These are phyloP conservation scores for Caenorhabditis afra DNA, from an alignment of 2,888 invertebrate species.

Conservation along the genomic window DNA sequence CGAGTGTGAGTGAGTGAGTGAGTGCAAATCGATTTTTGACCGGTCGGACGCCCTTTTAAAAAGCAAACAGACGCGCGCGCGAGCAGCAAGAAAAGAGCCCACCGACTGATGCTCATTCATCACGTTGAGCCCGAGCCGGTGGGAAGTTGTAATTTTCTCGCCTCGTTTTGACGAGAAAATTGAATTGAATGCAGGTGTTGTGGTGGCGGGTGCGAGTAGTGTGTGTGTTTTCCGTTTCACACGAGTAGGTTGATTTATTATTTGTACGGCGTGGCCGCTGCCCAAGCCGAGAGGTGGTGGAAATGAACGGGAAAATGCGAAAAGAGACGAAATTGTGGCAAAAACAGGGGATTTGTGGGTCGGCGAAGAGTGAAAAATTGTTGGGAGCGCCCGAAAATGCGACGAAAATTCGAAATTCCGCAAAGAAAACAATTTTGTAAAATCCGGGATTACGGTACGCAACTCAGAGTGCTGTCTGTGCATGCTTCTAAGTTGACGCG, in stretches of 20 bases:
- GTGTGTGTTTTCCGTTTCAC: no score
- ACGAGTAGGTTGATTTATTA: conserved; percentile 37
- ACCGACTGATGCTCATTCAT: not conserved
- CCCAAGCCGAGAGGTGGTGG: no score
- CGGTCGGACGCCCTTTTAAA: conserved; percentile 31
- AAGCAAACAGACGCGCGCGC: conserved; percentile 33
- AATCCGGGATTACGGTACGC: conserved; percentile 7
- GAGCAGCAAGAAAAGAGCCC: no score
- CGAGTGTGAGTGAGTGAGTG: conserved; percentile 5
- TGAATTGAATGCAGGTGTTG: conserved; percentile 21
- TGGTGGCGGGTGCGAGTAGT: not conserved
- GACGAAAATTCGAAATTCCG: not conserved
- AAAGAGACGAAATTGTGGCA: not conserved
- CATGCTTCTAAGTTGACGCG: not conserved
- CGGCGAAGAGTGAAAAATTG: conserved; percentile 19
- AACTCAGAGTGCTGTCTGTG: not conserved
- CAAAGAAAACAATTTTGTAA: conserved; percentile 8
- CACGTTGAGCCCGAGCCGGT: no score
- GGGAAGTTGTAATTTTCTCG: no score
- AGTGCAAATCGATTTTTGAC: conserved; percentile 5
- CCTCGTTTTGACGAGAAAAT: conserved; percentile 32
- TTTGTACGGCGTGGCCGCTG: conserved; percentile 17
- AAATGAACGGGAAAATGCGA: not conserved
- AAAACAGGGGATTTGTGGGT: conserved; percentile 21
- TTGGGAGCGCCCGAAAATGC: not conserved